phyloP scores from a whole-genome alignment of 2,113 vertebrate species.

The Bombycilla garrulus region DNA sequence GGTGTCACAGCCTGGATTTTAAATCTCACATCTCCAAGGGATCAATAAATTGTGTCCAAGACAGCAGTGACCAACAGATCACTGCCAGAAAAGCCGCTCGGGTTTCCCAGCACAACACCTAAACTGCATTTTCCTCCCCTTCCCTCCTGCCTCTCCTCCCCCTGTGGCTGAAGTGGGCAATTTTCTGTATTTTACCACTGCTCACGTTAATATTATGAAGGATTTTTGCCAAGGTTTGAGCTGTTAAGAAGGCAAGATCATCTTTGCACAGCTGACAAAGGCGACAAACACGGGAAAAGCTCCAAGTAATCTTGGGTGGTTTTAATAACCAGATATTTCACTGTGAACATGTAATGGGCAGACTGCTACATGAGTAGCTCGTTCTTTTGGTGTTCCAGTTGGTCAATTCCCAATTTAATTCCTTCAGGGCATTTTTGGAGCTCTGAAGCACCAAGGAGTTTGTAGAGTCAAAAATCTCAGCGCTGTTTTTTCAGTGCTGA shows the following conservation, averaged over 20 bases:
- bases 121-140: not conserved
- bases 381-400: not conserved
- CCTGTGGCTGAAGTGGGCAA: not conserved
- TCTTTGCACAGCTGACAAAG: not conserved
- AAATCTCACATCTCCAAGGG: not conserved
- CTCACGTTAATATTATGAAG: not conserved
- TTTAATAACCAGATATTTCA: not conserved
- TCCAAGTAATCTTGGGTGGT: not conserved
- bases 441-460: not conserved
- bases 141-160: not conserved
- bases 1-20: not conserved
- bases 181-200: not conserved
- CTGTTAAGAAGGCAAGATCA: not conserved
- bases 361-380: not conserved
- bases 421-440: not conserved
- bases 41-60: not conserved
- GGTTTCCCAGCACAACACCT: not conserved
- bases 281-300: not conserved
- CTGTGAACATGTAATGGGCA: not conserved
- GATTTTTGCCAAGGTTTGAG: not conserved
- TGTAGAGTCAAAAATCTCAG: not conserved
- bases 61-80: not conserved
- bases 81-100: accelerated
- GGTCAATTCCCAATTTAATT: not conserved
- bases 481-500: not conserved